Evolutionary conservation across 2,888 invertebrate genomes (phyloP).

Genomic region (Cephalotes varians): DNA sequence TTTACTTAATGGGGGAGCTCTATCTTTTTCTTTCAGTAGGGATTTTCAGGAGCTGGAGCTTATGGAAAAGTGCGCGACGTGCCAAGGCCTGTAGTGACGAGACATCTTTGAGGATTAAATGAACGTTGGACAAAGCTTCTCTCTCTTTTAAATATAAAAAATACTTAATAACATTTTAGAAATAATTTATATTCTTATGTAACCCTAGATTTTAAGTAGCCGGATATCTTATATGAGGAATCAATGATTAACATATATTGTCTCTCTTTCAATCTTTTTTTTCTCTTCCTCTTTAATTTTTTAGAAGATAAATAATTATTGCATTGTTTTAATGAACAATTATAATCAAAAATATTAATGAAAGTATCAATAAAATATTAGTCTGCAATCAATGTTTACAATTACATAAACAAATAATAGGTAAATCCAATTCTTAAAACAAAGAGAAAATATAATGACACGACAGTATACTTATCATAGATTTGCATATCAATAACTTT

Average conservation of each 20-base stretch:
- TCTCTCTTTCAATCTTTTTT: background rate
- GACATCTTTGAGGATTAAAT: slow-evolving; percentile 64
- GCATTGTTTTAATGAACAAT: background rate
- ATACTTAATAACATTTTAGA: slow-evolving; percentile 28
- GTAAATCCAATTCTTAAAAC: background rate
- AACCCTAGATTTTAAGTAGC: background rate
- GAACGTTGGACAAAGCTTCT: slow-evolving; percentile 27
- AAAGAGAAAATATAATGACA: background rate
- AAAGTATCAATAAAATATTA: background rate
- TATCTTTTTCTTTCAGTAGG: slow-evolving; percentile 69
- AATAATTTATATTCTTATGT: background rate
- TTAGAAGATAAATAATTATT: background rate
- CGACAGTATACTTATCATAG: background rate
- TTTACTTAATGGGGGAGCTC: slow-evolving; percentile 75
- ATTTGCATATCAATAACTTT: slow-evolving; percentile 11
- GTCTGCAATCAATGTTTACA: background rate
- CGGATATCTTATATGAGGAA: background rate
- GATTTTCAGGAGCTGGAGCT: slow-evolving; percentile 66
- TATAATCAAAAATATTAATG: background rate
- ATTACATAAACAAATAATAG: slow-evolving; percentile 4
- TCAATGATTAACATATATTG: background rate
- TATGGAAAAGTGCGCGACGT: slow-evolving; percentile 61
- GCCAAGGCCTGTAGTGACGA: slow-evolving; percentile 54
- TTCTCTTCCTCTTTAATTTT: background rate
- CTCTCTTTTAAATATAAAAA: slow-evolving; percentile 22